A percentile compares a stretch with the other conserved stretches of the same genome.
These are phyloP conservation scores for Macrotus californicus DNA, from an alignment of 2,113 vertebrate species.

Conservation along the genomic window DNA sequence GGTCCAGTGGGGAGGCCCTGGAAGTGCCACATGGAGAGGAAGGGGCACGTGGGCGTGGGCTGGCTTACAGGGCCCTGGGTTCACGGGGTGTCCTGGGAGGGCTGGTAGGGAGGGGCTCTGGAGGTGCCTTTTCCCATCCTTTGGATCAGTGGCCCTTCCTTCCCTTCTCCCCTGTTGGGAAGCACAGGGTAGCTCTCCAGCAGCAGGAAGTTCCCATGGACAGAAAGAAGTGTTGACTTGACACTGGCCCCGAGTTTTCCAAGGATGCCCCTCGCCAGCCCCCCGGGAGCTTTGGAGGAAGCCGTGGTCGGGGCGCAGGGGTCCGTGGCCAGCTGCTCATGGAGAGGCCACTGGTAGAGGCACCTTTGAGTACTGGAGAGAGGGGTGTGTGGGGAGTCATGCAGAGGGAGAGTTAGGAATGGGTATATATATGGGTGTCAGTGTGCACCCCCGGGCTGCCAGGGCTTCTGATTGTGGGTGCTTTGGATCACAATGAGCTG, in stretches of 20 bases:
- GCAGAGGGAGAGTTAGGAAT: background rate
- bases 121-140: background rate
- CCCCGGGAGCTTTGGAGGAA: background rate
- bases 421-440: background rate
- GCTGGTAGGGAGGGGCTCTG: background rate
- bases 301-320: accelerated
- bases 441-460: background rate
- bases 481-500: background rate
- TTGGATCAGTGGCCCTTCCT: background rate
- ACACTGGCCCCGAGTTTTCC: background rate
- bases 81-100: background rate
- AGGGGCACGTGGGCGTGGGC: background rate
- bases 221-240: background rate
- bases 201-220: too few species aligned
- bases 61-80: background rate
- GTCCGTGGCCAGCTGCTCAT: too few species aligned
- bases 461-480: background rate
- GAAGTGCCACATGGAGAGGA: background rate
- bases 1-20: background rate
- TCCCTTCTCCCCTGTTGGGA: background rate
- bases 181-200: background rate
- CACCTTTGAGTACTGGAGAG: background rate
- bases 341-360: background rate
- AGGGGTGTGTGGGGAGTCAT: accelerated
- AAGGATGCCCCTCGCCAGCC: too few species aligned